Evolutionary conservation across 2,888 invertebrate genomes (phyloP), one percentile per base, ranked within the genome.

Genomic region (Parasteatoda lunata): DNA sequence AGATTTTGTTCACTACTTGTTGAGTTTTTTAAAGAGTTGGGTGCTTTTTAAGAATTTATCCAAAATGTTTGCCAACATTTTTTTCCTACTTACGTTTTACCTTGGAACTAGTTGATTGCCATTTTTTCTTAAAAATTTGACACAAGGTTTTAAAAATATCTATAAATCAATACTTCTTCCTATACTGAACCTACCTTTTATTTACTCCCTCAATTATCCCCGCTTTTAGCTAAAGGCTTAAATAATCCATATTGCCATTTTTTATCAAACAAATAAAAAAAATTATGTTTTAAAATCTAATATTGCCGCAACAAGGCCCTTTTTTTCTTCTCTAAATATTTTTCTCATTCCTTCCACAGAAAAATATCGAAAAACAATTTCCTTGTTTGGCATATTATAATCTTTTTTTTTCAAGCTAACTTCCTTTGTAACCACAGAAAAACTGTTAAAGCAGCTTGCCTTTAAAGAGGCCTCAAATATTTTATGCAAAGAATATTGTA

Each of bases 401-500:
- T 70, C 54, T 71, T 72, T 77, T 71, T 82, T 82, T 54, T 59
- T 59, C 30, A 48, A 30, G n/a, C 49, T n/a, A 9, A 11, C 75
- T 51, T 30, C 54, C 59, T 66, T 83, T 76, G 81, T 71, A 83
- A 77, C 83, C 77, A 69, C 83, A 77, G 81, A 83, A 77, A 30
- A 83, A 83, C 77, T 83, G 77, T 77, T 83, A 83, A 76, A 77
- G 65, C 71, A 77, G 83, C 83, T 71, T 83, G 77, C 77, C 66
- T 77, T 83, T 83, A 83, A 83, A 83, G 83, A 83, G 77, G 83
- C 83, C 65, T 83, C 77, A 77, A 83, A 83, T 83, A 83, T 76
- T 83, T 83, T 83, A 83, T 83, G 83, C 83, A 83, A 83, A 83
- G 83, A 83, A 83, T 83, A 83, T 83, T 77, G 71, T 83, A 83